Conservation (phyloP, 2,113 vertebrate genomes). For the Menidia beryllina region DNA sequence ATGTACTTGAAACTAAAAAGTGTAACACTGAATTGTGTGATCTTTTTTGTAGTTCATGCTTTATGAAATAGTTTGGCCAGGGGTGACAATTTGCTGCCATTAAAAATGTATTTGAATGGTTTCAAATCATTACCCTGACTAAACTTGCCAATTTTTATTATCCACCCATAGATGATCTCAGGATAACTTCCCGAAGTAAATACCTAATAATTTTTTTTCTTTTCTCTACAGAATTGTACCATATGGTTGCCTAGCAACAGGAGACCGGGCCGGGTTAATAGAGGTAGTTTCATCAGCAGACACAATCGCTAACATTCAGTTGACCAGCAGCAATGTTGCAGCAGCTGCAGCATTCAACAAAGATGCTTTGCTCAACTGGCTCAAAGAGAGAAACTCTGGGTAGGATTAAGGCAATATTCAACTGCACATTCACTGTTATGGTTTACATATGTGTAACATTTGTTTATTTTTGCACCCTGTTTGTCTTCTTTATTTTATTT, state of each 20-base stretch:
- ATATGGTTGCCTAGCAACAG: constrained; percentile 96
- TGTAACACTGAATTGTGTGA: no score
- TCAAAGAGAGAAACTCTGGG: constrained; percentile 97
- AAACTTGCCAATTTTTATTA: no score
- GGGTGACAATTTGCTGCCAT: no score
- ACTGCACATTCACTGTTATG: no score
- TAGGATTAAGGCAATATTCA: constrained; percentile 59
- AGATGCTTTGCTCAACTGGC: constrained; percentile 97
- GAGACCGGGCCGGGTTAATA: constrained; percentile 95
- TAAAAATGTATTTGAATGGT: no score
- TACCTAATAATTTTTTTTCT: background rate
- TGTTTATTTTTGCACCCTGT: background rate
- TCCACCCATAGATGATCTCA: background rate
- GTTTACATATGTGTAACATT: background rate
- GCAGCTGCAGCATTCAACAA: constrained; percentile 98
- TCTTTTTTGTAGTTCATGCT: no score
- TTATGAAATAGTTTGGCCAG: no score
- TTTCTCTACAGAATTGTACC: constrained; percentile 87
- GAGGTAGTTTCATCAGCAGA: constrained; percentile 95
- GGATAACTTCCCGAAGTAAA: no score
- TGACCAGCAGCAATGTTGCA: constrained; percentile 96
- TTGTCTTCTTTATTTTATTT: constrained; percentile 14
- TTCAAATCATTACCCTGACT: no score
- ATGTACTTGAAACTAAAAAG: no score
- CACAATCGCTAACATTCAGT: constrained; percentile 98